phyloP scores from a whole-genome alignment of 1,140 invertebrate species.

The Cecropterus lyciades region DNA sequence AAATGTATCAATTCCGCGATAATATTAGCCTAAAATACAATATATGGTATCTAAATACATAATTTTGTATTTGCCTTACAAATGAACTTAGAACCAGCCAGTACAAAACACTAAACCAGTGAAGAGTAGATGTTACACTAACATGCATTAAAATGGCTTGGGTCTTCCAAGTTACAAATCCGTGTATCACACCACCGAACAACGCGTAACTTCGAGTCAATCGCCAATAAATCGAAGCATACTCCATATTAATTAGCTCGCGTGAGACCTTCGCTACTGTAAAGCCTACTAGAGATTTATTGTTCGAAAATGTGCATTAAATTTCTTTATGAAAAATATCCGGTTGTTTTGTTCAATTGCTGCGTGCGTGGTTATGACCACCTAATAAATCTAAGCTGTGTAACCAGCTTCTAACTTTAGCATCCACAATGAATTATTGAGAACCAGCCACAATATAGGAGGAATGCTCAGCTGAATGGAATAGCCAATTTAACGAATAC shows the following conservation, averaged over 20 bases:
- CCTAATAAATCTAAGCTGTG: conserved; percentile 28
- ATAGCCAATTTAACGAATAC: conserved; percentile 9
- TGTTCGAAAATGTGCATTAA: conserved; percentile 58
- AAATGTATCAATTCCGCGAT: no score
- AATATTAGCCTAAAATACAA: no score
- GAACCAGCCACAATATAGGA: conserved; percentile 17
- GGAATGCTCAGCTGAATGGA: conserved; percentile 11
- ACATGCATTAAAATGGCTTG: no score
- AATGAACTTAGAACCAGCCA: no score
- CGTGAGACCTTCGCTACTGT: conserved; percentile 73
- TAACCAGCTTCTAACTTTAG: conserved; percentile 27
- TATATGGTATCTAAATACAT: no score
- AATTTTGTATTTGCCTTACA: no score
- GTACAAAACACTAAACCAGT: no score
- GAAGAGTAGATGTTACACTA: no score
- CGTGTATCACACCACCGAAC: conserved; percentile 41
- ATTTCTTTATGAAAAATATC: conserved; percentile 78
- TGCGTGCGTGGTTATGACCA: conserved; percentile 42
- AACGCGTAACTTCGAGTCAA: conserved; percentile 64
- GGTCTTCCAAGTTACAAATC: background rate
- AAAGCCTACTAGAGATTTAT: conserved; percentile 65
- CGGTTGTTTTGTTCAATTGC: conserved; percentile 48
- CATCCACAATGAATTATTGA: conserved; percentile 27
- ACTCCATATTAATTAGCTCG: conserved; percentile 81
- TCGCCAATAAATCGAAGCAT: conserved; percentile 73